Evolutionary conservation across 1,140 invertebrate genomes (phyloP).

Genomic region (Trichomalopsis sarcophagae): DNA sequence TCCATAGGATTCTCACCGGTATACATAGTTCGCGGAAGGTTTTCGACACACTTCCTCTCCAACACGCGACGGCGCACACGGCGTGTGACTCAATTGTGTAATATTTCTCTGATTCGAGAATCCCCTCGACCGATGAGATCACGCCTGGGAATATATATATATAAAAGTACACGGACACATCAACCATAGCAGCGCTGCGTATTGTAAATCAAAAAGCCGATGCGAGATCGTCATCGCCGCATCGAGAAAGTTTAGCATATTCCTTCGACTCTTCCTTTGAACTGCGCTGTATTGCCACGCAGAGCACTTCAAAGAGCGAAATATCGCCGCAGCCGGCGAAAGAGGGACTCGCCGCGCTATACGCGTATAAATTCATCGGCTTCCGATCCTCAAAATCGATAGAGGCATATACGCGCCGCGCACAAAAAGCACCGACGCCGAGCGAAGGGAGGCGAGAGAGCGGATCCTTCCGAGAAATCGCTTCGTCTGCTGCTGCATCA

Average conservation of each 20-base stretch:
- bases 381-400: slow-evolving; percentile 38
- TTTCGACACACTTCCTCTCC: not conserved
- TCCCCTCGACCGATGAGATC: slow-evolving; percentile 5
- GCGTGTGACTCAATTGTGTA: slow-evolving; percentile 19
- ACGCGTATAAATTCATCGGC: slow-evolving; percentile 20
- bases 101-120: slow-evolving; percentile 24
- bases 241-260: not conserved
- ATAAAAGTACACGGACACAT: not conserved
- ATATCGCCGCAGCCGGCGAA: not conserved
- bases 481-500: not conserved
- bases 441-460: slow-evolving; percentile 1
- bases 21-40: not conserved
- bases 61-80: not conserved
- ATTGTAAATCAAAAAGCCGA: not conserved
- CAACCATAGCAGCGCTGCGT: not conserved
- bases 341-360: not conserved
- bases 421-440: not conserved
- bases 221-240: not conserved
- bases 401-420: not conserved
- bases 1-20: no score
- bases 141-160: slow-evolving; percentile 24
- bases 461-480: slow-evolving; percentile 46
- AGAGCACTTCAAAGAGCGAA: not conserved
- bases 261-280: not conserved
- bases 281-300: no score